Evolutionary conservation across 2,113 vertebrate species (phyloP).

Genomic region (Crocuta crocuta): DNA sequence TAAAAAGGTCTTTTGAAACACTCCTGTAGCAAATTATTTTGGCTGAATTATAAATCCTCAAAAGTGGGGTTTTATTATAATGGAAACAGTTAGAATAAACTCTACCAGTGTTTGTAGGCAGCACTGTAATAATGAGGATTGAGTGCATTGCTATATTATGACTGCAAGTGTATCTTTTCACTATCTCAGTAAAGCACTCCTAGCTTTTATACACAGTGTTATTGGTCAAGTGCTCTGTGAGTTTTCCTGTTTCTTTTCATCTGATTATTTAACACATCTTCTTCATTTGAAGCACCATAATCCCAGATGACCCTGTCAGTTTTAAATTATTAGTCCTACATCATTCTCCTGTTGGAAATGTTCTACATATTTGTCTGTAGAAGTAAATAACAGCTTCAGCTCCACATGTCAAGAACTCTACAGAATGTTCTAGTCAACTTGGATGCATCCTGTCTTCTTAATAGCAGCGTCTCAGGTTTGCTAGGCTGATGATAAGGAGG

Average conservation of each 20-base stretch:
- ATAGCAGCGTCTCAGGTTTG: conserved; percentile 21
- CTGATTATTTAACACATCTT: conserved; percentile 72
- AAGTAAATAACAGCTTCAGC: conserved; percentile 70
- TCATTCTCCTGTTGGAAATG: conserved; percentile 66
- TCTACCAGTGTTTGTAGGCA: background rate
- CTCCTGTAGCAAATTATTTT: conserved; percentile 81
- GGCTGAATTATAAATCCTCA: conserved; percentile 76
- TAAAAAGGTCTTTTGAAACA: conserved; percentile 71
- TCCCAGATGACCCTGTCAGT: conserved; percentile 45
- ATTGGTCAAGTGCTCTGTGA: conserved; percentile 73
- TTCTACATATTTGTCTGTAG: conserved; percentile 66
- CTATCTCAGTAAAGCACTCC: conserved; percentile 63
- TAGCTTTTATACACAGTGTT: conserved; percentile 68
- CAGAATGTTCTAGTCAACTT: conserved; percentile 40
- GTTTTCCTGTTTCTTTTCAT: conserved; percentile 71
- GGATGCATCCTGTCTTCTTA: conserved; percentile 16
- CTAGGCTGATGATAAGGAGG: conserved; percentile 32
- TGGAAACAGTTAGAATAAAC: conserved; percentile 56
- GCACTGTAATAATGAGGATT: conserved; percentile 59
- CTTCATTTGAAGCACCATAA: conserved; percentile 55
- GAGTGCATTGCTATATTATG: conserved; percentile 62
- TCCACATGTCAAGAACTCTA: conserved; percentile 57
- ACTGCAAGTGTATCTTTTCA: conserved; percentile 69
- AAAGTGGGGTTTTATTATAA: conserved; percentile 75
- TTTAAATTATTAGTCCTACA: conserved; percentile 68